These are phyloP conservation scores for Xenotilapia flavipinnis DNA, from an alignment of 2,113 vertebrate genomes.

Conservation along the genomic window DNA sequence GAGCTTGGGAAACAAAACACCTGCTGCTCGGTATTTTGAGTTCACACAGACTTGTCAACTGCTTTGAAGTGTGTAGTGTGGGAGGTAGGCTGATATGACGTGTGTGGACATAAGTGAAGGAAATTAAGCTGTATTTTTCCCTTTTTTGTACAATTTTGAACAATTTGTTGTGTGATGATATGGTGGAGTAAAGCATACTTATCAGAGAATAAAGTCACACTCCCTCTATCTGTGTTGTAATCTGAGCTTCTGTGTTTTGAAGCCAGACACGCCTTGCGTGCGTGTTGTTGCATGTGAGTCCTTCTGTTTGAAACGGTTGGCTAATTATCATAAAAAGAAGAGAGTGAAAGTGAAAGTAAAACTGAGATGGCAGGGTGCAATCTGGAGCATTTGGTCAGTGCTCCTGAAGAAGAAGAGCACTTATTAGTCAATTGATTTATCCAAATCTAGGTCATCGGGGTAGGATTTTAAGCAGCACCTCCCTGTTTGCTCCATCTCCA, in stretches of 20 bases:
- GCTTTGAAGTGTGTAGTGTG: not conserved
- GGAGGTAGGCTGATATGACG: not conserved
- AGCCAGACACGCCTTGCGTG: not conserved
- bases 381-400: not conserved
- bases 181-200: not conserved
- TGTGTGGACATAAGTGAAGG: not conserved
- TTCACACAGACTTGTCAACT: conserved; percentile 18
- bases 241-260: not conserved
- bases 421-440: not conserved
- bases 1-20: conserved; percentile 34
- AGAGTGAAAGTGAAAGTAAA: not conserved
- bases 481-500: not conserved
- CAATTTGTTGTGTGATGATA: not conserved
- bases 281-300: not conserved
- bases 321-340: not conserved
- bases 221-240: not conserved
- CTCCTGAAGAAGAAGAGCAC: not conserved
- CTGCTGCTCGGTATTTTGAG: conserved; percentile 42
- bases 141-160: not conserved
- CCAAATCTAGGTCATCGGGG: not conserved
- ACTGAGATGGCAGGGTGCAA: not conserved
- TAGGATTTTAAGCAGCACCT: not conserved
- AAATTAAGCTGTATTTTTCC: not conserved
- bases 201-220: not conserved
- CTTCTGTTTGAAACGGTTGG: not conserved